These are phyloP conservation scores for Ceramica pisi DNA, from an alignment of 2,888 invertebrate species.

Conservation along the genomic window DNA sequence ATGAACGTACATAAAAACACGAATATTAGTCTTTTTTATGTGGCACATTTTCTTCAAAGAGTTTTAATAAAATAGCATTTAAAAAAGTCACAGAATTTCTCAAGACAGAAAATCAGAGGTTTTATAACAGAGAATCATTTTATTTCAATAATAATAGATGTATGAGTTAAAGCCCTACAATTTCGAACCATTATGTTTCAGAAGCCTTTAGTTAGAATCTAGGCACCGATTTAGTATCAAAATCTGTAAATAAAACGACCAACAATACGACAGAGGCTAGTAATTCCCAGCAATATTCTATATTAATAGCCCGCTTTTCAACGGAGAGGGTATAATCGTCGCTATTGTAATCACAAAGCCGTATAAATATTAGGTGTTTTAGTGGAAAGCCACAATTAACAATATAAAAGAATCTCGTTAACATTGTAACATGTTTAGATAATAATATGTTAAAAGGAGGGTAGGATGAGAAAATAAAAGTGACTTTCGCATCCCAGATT, in stretches of 20 bases:
- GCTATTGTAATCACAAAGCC: conserved; percentile 53
- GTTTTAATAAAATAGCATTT: conserved; percentile 28
- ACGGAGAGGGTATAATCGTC: conserved; percentile 52
- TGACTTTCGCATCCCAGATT: conserved; percentile 22
- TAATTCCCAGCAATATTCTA: conserved; percentile 51
- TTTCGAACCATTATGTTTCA: conserved; percentile 8
- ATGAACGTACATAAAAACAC: conserved; percentile 37
- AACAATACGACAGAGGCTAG: conserved; percentile 10
- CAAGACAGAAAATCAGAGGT: not conserved
- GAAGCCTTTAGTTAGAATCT: conserved; percentile 20
- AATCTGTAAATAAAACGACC: conserved; percentile 3
- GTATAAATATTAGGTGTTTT: conserved; percentile 58
- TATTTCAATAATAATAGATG: not conserved
- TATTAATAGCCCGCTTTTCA: conserved; percentile 58
- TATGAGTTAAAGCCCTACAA: not conserved
- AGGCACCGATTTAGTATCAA: conserved; percentile 14
- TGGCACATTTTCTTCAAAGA: conserved; percentile 5
- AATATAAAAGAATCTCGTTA: conserved; percentile 58
- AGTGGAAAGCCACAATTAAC: conserved; percentile 56
- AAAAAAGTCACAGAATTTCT: too few relatives aligned
- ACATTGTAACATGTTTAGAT: conserved; percentile 45
- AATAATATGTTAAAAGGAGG: conserved; percentile 14
- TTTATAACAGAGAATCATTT: not conserved
- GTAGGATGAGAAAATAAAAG: conserved; percentile 12
- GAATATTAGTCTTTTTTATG: conserved; percentile 26